Base-by-base conservation (phyloP, 2,797 vertebrate genomes). In the Sphenodon punctatus region DNA sequence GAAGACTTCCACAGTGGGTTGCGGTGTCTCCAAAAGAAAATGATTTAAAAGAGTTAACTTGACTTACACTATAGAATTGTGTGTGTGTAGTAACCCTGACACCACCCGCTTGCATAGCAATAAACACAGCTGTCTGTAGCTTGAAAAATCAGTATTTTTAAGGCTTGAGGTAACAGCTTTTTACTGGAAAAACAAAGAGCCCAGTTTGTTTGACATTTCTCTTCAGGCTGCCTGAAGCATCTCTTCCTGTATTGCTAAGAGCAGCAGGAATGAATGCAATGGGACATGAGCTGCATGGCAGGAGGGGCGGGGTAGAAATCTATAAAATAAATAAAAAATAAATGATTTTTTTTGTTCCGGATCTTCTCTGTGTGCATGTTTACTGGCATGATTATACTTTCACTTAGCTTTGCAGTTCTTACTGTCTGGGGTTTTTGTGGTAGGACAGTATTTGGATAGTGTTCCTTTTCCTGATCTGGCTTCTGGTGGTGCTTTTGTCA, bases 291-390 rank as follows among this genome's bases (percentile, higher is more conserved):
- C n/a, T n/a, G n/a, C n/a, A n/a, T n/a, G n/a, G n/a, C n/a, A n/a
- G n/a, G n/a, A n/a, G n/a, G n/a, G n/a, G n/a, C n/a, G n/a, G n/a
- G n/a, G n/a, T n/a, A n/a, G n/a, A n/a, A n/a, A n/a, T n/a, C n/a
- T n/a, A n/a, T n/a, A n/a, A n/a, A n/a, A n/a, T n/a, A n/a, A n/a
- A n/a, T n/a, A n/a, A n/a, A n/a, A n/a, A n/a, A n/a, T n/a, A n/a
- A n/a, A n/a, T n/a, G n/a, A n/a, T 58, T 66, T 68, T 36, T 46
- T 73, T 89, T 81, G 74, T 78, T 78, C 84, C 68, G 67, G 79
- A 39, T 70, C 38, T 79, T n/a, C 61, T 61, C 38, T 38, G 19
- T 59, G 2, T 34, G n/a, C 89, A 80, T 71, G 75, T 69, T 86
- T 67, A 63, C 5, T 48, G 68, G 68, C 78, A 77, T 70, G 39